Evolutionary conservation across 1,140 invertebrate species (phyloP), one percentile per base, ranked within the genome.

Genomic region (Tetranychus cinnabarinus): DNA sequence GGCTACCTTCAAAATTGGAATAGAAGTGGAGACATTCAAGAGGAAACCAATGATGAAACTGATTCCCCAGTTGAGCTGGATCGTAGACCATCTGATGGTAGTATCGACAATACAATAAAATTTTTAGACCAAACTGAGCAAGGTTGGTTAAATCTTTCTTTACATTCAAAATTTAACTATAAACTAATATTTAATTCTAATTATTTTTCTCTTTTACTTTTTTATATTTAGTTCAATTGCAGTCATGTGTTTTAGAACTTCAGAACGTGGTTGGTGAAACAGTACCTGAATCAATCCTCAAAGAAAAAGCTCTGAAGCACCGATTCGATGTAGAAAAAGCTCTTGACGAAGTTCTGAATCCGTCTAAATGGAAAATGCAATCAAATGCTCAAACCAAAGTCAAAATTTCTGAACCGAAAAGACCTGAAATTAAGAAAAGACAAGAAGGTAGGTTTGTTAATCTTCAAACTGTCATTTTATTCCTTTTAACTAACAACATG

Each of bases 221-320:
- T 23, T 62, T 59, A 39, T 62, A 67, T 68, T 12, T 65, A 74
- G 81, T 78, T 0, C 82, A 81, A 69, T 73, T 92, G 4, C 79
- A 82, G 66, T 86, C 84, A 1, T 91, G 88, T 68, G 74, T 92
- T 10, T 86, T 91, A 69, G 79, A 83, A 68, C 78, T 92, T 15
- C 77, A 82, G 61, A 81, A 82, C 69, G 78, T 91, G 39, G 77
- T 90, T 58, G 86, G 86, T 39, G 84, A 89, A 62, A 75, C 80
- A 0, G 70, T 65, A 54, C 47, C 62, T 4, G 62, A 65, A 48
- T 35, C 31, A n/a, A n/a, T 36, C 7, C 31, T 65, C 10, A 56
- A 57, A 12, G 23, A 37, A 35, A 46, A 54, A 23, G 52, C 64
- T 45, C 56, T 56, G 33, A 46, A 52, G 42, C 7, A 23, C n/a